Conservation (phyloP, 2,113 vertebrate genomes). For the Pseudopodoces humilis region DNA sequence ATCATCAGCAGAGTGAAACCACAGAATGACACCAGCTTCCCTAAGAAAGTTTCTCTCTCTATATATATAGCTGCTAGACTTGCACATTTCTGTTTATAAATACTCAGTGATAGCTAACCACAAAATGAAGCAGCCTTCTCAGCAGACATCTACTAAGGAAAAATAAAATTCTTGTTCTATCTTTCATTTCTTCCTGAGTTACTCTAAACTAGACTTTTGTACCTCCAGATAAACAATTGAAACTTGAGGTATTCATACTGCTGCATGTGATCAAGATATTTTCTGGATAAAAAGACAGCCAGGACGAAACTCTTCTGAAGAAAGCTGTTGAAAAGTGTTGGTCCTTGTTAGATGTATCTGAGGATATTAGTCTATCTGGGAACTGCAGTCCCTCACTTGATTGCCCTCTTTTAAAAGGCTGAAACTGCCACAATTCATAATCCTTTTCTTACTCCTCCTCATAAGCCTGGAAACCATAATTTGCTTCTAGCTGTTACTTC, state of each 20-base stretch:
- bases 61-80: conserved; percentile 1
- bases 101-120: background rate
- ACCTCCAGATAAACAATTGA: background rate
- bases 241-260: background rate
- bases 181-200: background rate
- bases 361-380: background rate
- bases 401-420: background rate
- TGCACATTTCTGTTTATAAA: conserved; percentile 60
- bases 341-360: background rate
- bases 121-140: background rate
- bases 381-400: background rate
- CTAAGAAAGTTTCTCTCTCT: background rate
- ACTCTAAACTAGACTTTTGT: background rate
- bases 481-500: background rate
- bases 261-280: background rate
- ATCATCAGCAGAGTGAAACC: conserved; percentile 11
- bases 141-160: background rate
- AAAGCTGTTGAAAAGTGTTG: background rate
- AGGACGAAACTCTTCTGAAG: background rate
- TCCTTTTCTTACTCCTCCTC: background rate
- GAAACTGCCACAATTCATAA: background rate
- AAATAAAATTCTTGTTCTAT: background rate
- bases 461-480: background rate
- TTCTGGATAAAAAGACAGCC: background rate
- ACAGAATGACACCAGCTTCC: conserved; percentile 45